phyloP scores from a whole-genome alignment of 2,888 invertebrate species.

The Caenorhabditis doughertyi region DNA sequence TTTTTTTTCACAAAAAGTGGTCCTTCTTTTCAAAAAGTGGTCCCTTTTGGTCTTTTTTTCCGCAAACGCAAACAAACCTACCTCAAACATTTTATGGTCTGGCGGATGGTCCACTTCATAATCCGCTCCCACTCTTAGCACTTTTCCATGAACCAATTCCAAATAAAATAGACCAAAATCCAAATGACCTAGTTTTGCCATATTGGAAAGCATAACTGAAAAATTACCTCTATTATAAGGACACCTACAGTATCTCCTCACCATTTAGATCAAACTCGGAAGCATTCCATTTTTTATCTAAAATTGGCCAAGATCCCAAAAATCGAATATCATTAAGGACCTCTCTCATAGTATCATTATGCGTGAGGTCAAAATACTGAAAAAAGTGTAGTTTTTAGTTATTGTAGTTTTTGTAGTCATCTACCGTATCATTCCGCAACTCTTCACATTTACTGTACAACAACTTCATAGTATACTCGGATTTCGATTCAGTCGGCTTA shows the following conservation, averaged over 20 bases:
- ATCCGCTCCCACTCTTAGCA: not conserved
- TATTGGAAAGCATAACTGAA: conserved; percentile 5
- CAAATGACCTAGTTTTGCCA: not conserved
- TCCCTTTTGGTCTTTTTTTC: no score
- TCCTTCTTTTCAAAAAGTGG: no score
- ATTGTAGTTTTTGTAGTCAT: no score
- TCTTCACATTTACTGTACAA: conserved; percentile 8
- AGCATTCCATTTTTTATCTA: conserved; percentile 6
- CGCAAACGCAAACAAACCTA: no score
- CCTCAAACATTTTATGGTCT: not conserved
- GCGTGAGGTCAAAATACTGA: not conserved
- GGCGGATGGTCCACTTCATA: not conserved
- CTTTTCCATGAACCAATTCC: not conserved
- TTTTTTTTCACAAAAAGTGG: no score
- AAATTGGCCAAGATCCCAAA: conserved; percentile 6
- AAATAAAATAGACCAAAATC: conserved; percentile 8
- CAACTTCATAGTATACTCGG: conserved; percentile 3
- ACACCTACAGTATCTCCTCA: not conserved
- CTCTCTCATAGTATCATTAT: conserved; percentile 1
- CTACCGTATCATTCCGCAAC: not conserved
- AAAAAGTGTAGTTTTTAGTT: not conserved
- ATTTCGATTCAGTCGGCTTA: not conserved
- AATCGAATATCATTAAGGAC: not conserved
- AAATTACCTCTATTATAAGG: not conserved
- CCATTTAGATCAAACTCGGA: conserved; percentile 2